phyloP scores from a whole-genome alignment of 2,888 invertebrate species.

The Thereva unica region DNA sequence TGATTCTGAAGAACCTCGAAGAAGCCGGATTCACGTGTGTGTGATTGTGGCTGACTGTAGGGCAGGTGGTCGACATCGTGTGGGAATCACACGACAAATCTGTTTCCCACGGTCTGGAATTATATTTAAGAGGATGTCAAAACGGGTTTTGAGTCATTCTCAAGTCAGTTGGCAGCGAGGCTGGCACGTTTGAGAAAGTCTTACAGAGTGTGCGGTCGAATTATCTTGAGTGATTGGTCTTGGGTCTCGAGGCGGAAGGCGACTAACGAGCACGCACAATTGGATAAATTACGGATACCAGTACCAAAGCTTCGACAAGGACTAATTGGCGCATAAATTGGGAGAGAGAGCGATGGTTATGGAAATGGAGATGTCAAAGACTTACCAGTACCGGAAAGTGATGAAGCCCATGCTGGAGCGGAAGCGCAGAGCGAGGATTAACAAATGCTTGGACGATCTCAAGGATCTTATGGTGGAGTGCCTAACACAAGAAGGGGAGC shows the following conservation, averaged over 20 bases:
- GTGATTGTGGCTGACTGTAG: constrained; percentile 45
- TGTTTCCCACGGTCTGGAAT: constrained; percentile 48
- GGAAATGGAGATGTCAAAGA: constrained; percentile 72
- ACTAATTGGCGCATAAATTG: constrained; percentile 10
- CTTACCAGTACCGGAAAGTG: constrained; percentile 92
- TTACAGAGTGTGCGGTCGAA: constrained; percentile 26
- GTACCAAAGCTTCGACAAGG: not conserved
- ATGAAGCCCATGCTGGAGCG: constrained; percentile 92
- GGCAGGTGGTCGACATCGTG: constrained; percentile 67
- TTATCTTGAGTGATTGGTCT: constrained; percentile 44
- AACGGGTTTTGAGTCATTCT: constrained; percentile 57
- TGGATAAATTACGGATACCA: constrained; percentile 2
- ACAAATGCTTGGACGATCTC: constrained; percentile 86
- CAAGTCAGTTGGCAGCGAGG: constrained; percentile 49
- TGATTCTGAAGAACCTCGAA: constrained; percentile 20
- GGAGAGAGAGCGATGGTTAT: constrained; percentile 43
- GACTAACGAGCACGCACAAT: constrained; percentile 23
- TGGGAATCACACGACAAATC: constrained; percentile 48
- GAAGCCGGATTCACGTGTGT: constrained; percentile 25
- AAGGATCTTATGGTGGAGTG: constrained; percentile 82
- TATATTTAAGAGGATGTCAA: constrained; percentile 51
- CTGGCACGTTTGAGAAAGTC: constrained; percentile 24
- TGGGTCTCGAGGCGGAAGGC: not conserved
- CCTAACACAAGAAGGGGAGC: constrained; percentile 78
- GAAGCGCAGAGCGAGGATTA: constrained; percentile 85